Base-by-base conservation (phyloP, 1,140 invertebrate species). In the Drosophila triauraria region DNA sequence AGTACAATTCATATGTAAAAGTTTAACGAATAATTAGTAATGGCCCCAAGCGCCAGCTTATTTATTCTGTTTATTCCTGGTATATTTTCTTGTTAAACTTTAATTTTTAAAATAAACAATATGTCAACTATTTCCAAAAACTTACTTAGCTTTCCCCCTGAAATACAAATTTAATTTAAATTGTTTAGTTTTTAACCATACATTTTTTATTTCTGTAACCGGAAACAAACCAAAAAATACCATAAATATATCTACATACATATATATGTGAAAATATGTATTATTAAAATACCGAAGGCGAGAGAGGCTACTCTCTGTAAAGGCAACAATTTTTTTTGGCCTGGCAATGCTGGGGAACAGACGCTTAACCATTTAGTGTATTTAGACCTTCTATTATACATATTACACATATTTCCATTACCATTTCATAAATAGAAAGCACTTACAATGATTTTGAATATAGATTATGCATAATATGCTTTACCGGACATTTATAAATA, bases 361-460 rank as follows among this genome's bases (percentile, higher is more conserved):
- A 54, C 51, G 51, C 51, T 54, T 23, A 38, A 54, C 51, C 51
- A 54, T 54, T 54, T 15, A 38, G 32, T 38, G 32, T 23, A 38
- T n/a, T 38, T 23, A 13, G 32, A 38, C 1, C 13, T 20, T 13
- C 32, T 13, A 23, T 23, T 23, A 54, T 10, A 15, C 20, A 54
- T 15, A 54, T 54, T 38, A 15, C 17, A 54, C 8, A 23, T 15
- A 54, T 9, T 23, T 20, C 4, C 32, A 15, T 5, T 23, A 13
- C 3, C 20, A 15, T 23, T 54, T 40, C 32, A n/a, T 38, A 23
- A 4, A 23, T 15, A 4, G 20, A 54, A 38, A 38, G 8, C 51
- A 38, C 32, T 54, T 54, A 40, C 50, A 53, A 20, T 35, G 32
- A 23, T 54, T 15, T 54, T 23, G 2, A 54, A 42, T 23, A 15